Percentiles rank a stretch among this genome's conserved stretches.
Evolutionary conservation across 1,140 invertebrate genomes (phyloP).

Genomic region (Nephotettix cincticeps): DNA sequence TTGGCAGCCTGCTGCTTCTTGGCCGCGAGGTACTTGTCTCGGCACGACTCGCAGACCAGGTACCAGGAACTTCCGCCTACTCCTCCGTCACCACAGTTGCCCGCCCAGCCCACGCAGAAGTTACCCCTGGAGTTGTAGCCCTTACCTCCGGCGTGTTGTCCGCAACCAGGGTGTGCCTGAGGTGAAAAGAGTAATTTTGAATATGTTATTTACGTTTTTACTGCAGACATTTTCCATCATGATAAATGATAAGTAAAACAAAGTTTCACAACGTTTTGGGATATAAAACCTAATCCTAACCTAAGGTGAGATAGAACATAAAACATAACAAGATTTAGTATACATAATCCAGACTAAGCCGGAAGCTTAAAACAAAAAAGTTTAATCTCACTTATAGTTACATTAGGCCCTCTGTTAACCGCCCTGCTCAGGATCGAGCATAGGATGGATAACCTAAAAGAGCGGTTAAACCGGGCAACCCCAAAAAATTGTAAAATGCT

Average conservation of each 20-base stretch:
- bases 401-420: background rate
- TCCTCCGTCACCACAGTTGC: slow-evolving; percentile 85
- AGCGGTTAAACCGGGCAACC: too few relatives aligned
- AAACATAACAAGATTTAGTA: too few relatives aligned
- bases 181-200: background rate
- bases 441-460: too few relatives aligned
- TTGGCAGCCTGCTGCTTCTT: slow-evolving; percentile 50
- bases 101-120: slow-evolving; percentile 75
- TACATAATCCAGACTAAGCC: background rate
- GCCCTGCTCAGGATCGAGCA: background rate
- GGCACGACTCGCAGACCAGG: slow-evolving; percentile 84
- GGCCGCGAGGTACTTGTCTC: slow-evolving; percentile 74
- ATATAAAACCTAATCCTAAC: too few relatives aligned
- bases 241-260: too few relatives aligned
- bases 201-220: too few relatives aligned
- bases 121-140: slow-evolving; percentile 85
- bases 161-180: slow-evolving; percentile 71
- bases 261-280: too few relatives aligned
- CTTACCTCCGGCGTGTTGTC: slow-evolving; percentile 78
- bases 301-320: too few relatives aligned
- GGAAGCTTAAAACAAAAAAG: background rate
- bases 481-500: too few relatives aligned
- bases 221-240: too few relatives aligned
- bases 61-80: slow-evolving; percentile 86
- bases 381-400: background rate